phyloP scores from a whole-genome alignment of 2,113 vertebrate genomes.

The Larimichthys polyactis region DNA sequence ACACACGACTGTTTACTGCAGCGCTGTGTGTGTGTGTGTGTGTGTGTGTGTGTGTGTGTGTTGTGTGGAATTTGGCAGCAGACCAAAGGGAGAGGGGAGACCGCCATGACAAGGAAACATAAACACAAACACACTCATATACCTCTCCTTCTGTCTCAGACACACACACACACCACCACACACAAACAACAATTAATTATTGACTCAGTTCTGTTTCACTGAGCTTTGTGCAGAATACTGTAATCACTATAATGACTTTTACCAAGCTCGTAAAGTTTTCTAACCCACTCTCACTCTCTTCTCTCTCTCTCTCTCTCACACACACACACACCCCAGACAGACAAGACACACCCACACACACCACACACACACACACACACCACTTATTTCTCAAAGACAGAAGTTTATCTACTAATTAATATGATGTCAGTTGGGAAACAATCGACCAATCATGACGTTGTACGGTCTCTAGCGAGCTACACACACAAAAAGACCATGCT shows the following conservation, averaged over 20 bases:
- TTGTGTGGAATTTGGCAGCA: conserved; percentile 49
- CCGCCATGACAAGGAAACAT: conserved; percentile 52
- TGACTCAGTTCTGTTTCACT: conserved; percentile 40
- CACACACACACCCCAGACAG: neutral
- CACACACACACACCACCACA: conserved; percentile 10
- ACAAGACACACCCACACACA: neutral
- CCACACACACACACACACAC: conserved; percentile 30
- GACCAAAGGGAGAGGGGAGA: conserved; percentile 55
- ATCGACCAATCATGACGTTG: too few species aligned
- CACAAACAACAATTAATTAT: conserved; percentile 34
- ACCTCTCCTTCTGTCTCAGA: neutral
- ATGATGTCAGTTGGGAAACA: too few species aligned
- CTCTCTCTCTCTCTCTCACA: neutral
- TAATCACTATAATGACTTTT: conserved; percentile 56
- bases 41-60: conserved; percentile 23
- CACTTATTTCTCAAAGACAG: too few species aligned
- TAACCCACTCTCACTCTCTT: conserved; percentile 2
- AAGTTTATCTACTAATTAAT: too few species aligned
- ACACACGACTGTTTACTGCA: conserved; percentile 77
- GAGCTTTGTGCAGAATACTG: conserved; percentile 35
- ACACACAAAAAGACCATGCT: neutral
- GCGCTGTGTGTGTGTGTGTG: conserved; percentile 36
- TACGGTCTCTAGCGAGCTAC: neutral
- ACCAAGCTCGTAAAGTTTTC: conserved; percentile 50
- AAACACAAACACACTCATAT: conserved; percentile 47